Percentiles rank a stretch among this genome's conserved stretches.
These are phyloP conservation scores for Pygoscelis antarcticus DNA, from an alignment of 2,113 vertebrate species.

Conservation along the genomic window DNA sequence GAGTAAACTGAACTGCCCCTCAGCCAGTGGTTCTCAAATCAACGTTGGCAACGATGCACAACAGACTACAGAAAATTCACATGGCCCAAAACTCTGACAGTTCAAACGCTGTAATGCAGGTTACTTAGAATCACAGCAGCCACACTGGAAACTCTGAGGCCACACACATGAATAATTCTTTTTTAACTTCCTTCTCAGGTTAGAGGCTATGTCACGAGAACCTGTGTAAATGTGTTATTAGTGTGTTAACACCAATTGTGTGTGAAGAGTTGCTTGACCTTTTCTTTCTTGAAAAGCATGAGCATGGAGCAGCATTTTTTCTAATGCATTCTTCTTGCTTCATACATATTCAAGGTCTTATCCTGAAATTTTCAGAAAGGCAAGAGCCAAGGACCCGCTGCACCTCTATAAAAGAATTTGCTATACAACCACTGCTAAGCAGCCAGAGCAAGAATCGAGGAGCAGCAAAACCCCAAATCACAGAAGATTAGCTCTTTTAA, in stretches of 20 bases:
- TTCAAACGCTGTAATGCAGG: fast-evolving
- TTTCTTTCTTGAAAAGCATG: not conserved
- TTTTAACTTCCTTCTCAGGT: not conserved
- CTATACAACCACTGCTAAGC: not conserved
- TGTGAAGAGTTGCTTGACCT: not conserved
- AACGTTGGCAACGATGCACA: not conserved
- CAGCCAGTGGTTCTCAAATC: not conserved
- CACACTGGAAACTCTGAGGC: not conserved
- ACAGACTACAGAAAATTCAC: not conserved
- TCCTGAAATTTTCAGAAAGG: not conserved
- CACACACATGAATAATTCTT: not conserved
- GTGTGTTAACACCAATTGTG: not conserved
- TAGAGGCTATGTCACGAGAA: not conserved
- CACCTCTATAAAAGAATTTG: not conserved
- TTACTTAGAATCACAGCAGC: not conserved
- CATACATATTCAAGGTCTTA: not conserved
- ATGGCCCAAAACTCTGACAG: not conserved
- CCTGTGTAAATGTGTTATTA: not conserved
- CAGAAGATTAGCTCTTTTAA: not conserved
- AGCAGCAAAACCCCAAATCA: not conserved
- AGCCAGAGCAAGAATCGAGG: not conserved
- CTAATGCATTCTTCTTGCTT: not conserved
- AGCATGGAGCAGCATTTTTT: not conserved
- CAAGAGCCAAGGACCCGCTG: not conserved
- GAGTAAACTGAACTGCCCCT: not conserved